Conservation (phyloP, 2,888 invertebrate species). For the Fragum fragum region DNA sequence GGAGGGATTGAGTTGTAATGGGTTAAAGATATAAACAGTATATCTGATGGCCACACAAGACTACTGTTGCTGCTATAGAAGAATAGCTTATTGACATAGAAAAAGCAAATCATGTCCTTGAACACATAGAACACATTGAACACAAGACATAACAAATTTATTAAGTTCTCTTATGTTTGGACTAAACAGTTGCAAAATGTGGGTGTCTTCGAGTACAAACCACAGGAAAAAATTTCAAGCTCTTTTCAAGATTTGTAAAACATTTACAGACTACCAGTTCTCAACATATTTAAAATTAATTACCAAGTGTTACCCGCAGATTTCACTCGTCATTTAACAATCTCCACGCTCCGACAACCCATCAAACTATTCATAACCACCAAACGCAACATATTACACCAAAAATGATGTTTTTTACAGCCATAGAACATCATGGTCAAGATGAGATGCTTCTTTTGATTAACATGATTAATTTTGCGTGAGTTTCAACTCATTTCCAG, state of each 20-base stretch:
- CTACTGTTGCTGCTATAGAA: no score
- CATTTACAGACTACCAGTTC: neutral
- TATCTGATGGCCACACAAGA: no score
- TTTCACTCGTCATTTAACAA: constrained; percentile 21
- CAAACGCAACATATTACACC: constrained; percentile 4
- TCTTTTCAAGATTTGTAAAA: neutral
- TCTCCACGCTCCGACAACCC: constrained; percentile 1
- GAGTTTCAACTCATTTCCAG: no score
- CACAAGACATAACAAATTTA: neutral
- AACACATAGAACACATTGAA: neutral
- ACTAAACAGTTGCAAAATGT: neutral
- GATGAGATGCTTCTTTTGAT: neutral
- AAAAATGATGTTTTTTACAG: neutral
- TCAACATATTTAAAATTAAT: constrained; percentile 14
- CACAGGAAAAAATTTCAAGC: neutral
- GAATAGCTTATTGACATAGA: no score
- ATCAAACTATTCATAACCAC: constrained; percentile 20
- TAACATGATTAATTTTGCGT: neutral
- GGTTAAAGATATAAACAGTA: no score
- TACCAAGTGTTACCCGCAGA: neutral
- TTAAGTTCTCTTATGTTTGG: neutral
- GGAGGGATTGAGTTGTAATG: no score
- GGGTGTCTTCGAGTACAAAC: neutral
- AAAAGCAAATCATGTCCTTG: neutral
- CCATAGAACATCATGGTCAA: neutral